These are phyloP conservation scores for Adelphocoris suturalis DNA, from an alignment of 2,888 invertebrate species.

Conservation along the genomic window DNA sequence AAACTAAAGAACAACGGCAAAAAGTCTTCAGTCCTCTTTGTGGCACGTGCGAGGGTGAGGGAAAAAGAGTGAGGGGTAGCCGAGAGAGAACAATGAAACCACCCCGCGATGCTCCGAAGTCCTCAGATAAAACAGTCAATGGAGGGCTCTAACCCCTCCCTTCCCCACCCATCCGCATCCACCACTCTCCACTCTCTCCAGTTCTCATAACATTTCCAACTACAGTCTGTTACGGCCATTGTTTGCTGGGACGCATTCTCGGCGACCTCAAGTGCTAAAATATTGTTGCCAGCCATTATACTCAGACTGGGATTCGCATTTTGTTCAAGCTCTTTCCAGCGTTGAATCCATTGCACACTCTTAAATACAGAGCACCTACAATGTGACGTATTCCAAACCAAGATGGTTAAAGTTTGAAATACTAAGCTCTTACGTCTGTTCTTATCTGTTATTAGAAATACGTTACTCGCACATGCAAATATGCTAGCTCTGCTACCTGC, in stretches of 20 bases:
- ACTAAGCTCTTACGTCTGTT: too few relatives aligned
- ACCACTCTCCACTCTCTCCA: background rate
- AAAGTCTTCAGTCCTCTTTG: constrained; percentile 20
- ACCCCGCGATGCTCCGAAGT: constrained; percentile 18
- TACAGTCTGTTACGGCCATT: constrained; percentile 18
- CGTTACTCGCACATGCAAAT: too few relatives aligned
- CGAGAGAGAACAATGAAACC: constrained; percentile 11
- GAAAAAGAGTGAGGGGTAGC: background rate
- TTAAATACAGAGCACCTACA: too few relatives aligned
- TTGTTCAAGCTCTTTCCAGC: too few relatives aligned
- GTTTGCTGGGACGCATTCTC: background rate
- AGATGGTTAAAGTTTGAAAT: too few relatives aligned
- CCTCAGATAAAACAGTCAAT: constrained; percentile 23
- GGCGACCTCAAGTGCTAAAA: background rate
- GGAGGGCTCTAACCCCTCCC: background rate
- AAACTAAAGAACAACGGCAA: background rate
- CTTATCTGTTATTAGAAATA: too few relatives aligned
- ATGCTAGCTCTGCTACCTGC: too few relatives aligned
- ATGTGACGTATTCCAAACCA: too few relatives aligned
- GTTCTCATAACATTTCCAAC: constrained; percentile 16
- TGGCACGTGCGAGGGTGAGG: background rate
- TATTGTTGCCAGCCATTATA: background rate
- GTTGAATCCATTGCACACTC: too few relatives aligned
- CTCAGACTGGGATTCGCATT: too few relatives aligned
- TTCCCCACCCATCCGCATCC: background rate